Conservation (phyloP, 2,113 vertebrate species). For the Tichodroma muraria region DNA sequence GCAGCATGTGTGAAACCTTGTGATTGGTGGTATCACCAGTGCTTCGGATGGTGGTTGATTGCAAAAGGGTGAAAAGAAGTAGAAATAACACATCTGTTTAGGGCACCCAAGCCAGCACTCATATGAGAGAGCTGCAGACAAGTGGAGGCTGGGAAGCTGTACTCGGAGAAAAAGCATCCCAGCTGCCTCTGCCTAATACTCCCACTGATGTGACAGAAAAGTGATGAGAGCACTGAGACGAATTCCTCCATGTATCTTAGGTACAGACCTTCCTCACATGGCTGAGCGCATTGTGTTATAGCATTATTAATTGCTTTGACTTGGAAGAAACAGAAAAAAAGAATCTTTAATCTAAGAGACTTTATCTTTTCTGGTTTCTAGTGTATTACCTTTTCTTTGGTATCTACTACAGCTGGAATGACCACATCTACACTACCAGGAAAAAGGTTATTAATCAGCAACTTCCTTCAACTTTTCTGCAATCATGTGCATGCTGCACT, state of each 20-base stretch:
- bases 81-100: neutral
- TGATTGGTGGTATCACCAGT: neutral
- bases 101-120: neutral
- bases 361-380: neutral
- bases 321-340: neutral
- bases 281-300: neutral
- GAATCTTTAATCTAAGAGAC: neutral
- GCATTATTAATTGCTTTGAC: neutral
- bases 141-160: neutral
- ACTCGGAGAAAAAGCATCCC: neutral
- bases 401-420: neutral
- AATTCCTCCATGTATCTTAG: neutral
- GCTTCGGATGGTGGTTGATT: neutral
- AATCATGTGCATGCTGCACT: neutral
- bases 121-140: neutral
- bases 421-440: neutral
- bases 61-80: neutral
- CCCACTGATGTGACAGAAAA: neutral
- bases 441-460: slow-evolving; percentile 12
- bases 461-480: slow-evolving; percentile 27
- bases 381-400: neutral
- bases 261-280: neutral
- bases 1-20: neutral
- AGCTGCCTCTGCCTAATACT: neutral
- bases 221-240: neutral